These are phyloP conservation scores for Zelleria hepariella DNA, from an alignment of 2,888 invertebrate genomes.

Conservation along the genomic window DNA sequence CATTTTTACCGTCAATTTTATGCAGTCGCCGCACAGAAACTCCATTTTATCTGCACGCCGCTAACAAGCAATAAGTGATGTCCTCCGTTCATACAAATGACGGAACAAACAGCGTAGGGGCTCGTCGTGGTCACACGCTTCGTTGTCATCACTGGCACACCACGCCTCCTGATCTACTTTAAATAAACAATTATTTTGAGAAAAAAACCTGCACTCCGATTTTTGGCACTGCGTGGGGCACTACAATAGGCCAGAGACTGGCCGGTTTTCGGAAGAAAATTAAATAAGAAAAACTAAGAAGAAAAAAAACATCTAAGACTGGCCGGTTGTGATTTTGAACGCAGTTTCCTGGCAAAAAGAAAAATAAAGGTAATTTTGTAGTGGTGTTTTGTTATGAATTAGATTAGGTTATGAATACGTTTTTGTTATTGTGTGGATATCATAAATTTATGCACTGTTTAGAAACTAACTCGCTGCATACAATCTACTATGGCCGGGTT, in stretches of 20 bases:
- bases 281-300: not conserved
- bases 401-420: no score
- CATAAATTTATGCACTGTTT: no score
- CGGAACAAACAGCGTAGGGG: not conserved
- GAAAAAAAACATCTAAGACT: no score
- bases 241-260: no score
- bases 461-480: no score
- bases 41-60: not conserved
- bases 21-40: not conserved
- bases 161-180: not conserved
- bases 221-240: not conserved
- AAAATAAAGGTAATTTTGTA: no score
- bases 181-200: not conserved
- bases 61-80: slow-evolving; percentile 1
- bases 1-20: no score
- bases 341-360: no score
- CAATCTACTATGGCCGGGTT: no score
- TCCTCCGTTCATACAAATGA: not conserved
- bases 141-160: not conserved
- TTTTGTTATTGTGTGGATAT: no score
- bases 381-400: no score
- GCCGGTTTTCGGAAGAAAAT: not conserved
- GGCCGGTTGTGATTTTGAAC: no score
- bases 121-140: not conserved
- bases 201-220: not conserved